A percentile compares a stretch with the other conserved stretches of the same genome.
phyloP scores from a whole-genome alignment of 2,113 vertebrate species.

The Monarcha castaneiventris region DNA sequence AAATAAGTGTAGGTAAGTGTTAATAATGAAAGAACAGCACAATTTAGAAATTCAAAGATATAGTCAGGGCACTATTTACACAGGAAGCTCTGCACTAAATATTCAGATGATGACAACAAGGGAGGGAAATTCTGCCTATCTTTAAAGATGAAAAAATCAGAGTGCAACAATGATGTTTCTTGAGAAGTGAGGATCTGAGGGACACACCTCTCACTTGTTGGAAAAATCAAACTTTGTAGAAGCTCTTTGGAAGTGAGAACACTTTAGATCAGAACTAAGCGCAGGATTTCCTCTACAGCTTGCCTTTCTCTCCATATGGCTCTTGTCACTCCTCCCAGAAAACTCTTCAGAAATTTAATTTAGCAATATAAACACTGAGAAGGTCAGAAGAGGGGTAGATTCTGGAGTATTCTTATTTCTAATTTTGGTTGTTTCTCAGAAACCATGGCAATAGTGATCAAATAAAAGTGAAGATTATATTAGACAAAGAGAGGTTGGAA shows the following conservation, averaged over 20 bases:
- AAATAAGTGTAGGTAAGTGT: background rate
- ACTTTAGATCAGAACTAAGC: background rate
- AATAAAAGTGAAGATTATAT: background rate
- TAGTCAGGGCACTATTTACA: background rate
- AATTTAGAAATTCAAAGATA: background rate
- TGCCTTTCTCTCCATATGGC: background rate
- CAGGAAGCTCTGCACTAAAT: background rate
- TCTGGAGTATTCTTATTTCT: background rate
- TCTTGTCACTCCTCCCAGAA: slow-evolving; percentile 7
- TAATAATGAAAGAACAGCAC: background rate
- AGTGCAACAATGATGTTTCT: background rate
- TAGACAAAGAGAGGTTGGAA: background rate
- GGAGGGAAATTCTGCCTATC: background rate
- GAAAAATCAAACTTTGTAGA: background rate
- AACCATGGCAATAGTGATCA: background rate
- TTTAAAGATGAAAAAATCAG: background rate
- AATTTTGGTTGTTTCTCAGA: background rate
- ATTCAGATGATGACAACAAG: background rate
- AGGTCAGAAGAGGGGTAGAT: background rate
- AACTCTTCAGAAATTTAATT: slow-evolving; percentile 21
- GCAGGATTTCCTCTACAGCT: background rate
- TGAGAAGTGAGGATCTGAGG: background rate
- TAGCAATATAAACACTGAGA: background rate
- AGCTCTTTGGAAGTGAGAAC: background rate
- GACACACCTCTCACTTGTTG: background rate